Percentiles rank a stretch among this genome's conserved stretches.
Conservation (phyloP, 2,888 invertebrate species). For the Hemithea aestivaria region DNA sequence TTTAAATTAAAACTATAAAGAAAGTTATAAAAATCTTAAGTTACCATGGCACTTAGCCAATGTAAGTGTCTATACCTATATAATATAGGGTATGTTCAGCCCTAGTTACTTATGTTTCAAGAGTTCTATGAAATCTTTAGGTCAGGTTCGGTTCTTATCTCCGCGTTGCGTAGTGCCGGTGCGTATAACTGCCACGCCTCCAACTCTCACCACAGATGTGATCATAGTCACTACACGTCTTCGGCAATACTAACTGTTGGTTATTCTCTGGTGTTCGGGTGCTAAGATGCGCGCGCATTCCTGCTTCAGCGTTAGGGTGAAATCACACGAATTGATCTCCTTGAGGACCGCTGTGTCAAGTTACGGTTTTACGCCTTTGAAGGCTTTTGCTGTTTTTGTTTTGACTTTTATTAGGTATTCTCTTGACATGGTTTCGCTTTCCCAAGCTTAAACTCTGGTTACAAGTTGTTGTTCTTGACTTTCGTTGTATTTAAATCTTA, state of each 20-base stretch:
- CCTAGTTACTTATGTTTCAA: no score
- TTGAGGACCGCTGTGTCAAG: conserved; percentile 4
- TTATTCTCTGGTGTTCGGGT: conserved; percentile 20
- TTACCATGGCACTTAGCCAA: no score
- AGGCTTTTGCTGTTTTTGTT: no score
- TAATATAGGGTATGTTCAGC: no score
- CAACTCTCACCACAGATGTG: conserved; percentile 27
- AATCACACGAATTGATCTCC: conserved; percentile 43
- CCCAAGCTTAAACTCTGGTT: no score
- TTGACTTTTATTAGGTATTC: not conserved
- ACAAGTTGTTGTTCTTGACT: no score
- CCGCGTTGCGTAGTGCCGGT: conserved; percentile 59
- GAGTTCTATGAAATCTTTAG: not conserved
- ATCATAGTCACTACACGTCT: conserved; percentile 35
- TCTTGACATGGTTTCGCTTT: no score
- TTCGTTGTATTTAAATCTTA: no score
- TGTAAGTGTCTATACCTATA: no score
- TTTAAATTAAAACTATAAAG: no score
- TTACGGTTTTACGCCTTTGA: not conserved
- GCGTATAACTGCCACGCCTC: conserved; percentile 70
- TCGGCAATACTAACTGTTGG: conserved; percentile 34
- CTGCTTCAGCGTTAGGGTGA: conserved; percentile 50
- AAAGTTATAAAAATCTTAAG: no score
- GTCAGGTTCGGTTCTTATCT: conserved; percentile 47
- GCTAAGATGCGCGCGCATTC: conserved; percentile 72